Base-by-base conservation (phyloP, 2,888 invertebrate genomes). In the Ichneumon xanthorius region DNA sequence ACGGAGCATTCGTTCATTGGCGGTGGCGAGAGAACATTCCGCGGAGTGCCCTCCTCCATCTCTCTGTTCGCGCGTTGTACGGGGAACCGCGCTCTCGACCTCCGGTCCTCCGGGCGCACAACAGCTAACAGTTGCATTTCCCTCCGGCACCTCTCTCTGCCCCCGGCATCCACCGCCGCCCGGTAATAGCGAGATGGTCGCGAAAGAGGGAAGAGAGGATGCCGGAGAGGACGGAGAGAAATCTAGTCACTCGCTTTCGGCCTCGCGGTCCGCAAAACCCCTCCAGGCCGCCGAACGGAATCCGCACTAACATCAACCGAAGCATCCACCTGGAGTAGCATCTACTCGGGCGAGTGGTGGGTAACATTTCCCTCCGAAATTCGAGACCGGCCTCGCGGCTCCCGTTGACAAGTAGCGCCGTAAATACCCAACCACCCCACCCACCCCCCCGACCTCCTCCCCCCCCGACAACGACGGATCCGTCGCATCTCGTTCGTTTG, bases 401-500 rank as follows among this genome's bases (percentile, higher is more conserved):
- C 84, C 78, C 89, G 89, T 89, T 91, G 91, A 91, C 91, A 91
- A 91, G 90, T 90, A 90, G 90, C 89, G 81, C 90, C 90, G 86
- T 91, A 91, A 91, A 91, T 91, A 91, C 90, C 88, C 45, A 16
- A 48, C 45, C 45, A 40, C 40, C 40, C 40, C 3, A 40, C 4
- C 45, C 45, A 48, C 16, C 45, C 16, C 16, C 45, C 4, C 45
- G 45, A 16, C 45, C 45, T 16, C 45, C 45, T 14, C 14, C 45
- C 14, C 45, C 5, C 3, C 88, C 87, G 88, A 87, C 89, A 89
- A 88, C 89, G 90, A 88, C 87, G 89, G 87, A 90, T 90, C 89
- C 89, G 88, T 89, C 87, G 89, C 88, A 85, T 87, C 85, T 80
- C 80, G 80, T 82, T 86, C 82, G 80, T 80, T 82, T 72, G 85